Evolutionary conservation across 2,113 vertebrate species (phyloP), one percentile per base, ranked within the genome.

Genomic region (Myotis lucifugus): DNA sequence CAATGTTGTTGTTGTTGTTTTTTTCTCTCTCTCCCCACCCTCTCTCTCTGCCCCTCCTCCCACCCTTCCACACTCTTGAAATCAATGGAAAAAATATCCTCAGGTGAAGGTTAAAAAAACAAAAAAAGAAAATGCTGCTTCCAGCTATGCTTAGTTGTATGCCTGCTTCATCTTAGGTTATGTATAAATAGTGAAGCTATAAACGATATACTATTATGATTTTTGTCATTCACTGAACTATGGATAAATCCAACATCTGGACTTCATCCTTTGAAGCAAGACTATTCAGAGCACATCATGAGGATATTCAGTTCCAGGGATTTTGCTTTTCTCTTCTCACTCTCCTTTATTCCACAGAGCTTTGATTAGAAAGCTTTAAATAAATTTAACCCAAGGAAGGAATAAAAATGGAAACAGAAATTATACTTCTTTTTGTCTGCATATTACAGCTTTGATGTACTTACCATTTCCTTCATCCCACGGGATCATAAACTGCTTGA

Each of bases 361-460:
- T 91, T 91, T 95, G 82, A 95, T 93, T 88, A 83, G 88, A 93
- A 95, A 70, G 73, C 8, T 66, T 92, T 74, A 85, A 76, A 95
- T 93, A 95, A 96, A 95, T 92, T 94, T 96, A 93, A 88, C 77
- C 17, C n/a, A 93, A 97, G 82, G n/a, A 37, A 81, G 29, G 79
- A 74, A 94, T 83, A 95, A 96, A 96, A 96, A 90, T 48, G n/a
- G 87, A 96, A 96, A 85, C 85, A 92, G 77, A 94, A 93, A 90
- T 90, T 82, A 85, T 48, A 59, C 59, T 70, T 61, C 92, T 96
- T 97, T 94, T 77, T 72, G 52, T 78, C 52, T 83, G 54, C 21
- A 56, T 78, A 59, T 88, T 90, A 77, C 4, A 90, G 85, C 54
- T 94, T 40, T 77, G 72, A 67, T 10, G 5, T 69, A 18, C 66